Evolutionary conservation across 2,888 invertebrate genomes (phyloP).

Genomic region (Emmelina monodactyla): DNA sequence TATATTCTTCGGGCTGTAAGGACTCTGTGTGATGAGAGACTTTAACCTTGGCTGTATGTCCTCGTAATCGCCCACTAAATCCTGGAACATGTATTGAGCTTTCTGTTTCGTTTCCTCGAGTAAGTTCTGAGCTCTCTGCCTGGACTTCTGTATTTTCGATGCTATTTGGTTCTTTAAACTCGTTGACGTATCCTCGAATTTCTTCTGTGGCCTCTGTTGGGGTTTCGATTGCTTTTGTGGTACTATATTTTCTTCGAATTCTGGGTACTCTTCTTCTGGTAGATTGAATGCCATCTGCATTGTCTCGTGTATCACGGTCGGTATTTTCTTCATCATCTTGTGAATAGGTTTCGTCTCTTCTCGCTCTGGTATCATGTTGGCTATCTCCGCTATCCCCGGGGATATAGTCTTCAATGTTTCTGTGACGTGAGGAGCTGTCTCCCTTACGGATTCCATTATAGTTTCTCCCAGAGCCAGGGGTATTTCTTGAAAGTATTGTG

Average conservation of each 20-base stretch:
- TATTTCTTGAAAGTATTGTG: constrained; percentile 57
- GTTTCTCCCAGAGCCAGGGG: constrained; percentile 54
- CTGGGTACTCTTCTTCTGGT: constrained; percentile 25
- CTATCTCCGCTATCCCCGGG: constrained; percentile 52
- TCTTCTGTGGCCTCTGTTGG: background rate
- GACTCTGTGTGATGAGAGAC: constrained; percentile 26
- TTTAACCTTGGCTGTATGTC: constrained; percentile 31
- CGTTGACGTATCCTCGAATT: constrained; percentile 23
- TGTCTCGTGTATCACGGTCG: constrained; percentile 47
- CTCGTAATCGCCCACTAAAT: constrained; percentile 43
- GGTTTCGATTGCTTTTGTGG: constrained; percentile 13
- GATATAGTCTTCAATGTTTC: constrained; percentile 52
- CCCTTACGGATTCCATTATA: constrained; percentile 50
- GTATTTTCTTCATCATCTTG: constrained; percentile 44
- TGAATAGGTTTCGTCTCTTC: constrained; percentile 36
- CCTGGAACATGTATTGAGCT: constrained; percentile 42
- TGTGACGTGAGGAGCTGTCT: constrained; percentile 53
- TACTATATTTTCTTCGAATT: constrained; percentile 22
- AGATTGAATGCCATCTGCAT: constrained; percentile 40
- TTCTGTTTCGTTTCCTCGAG: constrained; percentile 41
- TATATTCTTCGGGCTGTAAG: constrained; percentile 33
- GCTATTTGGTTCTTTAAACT: constrained; percentile 34
- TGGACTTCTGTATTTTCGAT: constrained; percentile 37
- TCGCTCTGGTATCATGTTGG: constrained; percentile 44
- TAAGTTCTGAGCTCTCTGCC: constrained; percentile 38